Conservation (phyloP, 2,888 invertebrate genomes). For the Ichneumon xanthorius region DNA sequence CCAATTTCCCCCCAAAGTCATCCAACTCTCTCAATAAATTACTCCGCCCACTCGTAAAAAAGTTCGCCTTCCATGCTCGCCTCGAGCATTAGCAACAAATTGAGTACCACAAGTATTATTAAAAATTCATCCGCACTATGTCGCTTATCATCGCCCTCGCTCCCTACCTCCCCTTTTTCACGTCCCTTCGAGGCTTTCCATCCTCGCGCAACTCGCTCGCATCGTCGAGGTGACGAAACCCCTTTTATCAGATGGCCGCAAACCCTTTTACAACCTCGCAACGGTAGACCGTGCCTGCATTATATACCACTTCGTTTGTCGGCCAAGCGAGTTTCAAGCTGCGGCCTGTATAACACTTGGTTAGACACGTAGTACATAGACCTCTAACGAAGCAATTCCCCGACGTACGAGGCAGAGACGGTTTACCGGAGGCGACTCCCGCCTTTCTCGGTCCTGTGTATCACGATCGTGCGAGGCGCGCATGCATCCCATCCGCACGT, state of each 20-base stretch:
- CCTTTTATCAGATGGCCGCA: slow-evolving; percentile 41
- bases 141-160: slow-evolving; percentile 11
- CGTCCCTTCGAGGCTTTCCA: background rate
- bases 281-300: background rate
- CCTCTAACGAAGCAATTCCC: slow-evolving; percentile 56
- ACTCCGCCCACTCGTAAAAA: background rate
- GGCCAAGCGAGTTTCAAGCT: slow-evolving; percentile 1
- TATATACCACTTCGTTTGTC: slow-evolving; percentile 8
- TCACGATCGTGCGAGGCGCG: background rate
- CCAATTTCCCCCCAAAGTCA: background rate
- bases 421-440: background rate
- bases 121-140: slow-evolving; percentile 44
- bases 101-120: slow-evolving; percentile 46
- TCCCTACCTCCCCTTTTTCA: background rate
- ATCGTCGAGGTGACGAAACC: slow-evolving; percentile 23
- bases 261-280: slow-evolving; percentile 4
- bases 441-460: background rate
- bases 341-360: slow-evolving; percentile 11
- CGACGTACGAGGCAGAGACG: slow-evolving; percentile 7
- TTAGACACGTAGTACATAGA: slow-evolving; percentile 41
- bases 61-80: slow-evolving; percentile 21
- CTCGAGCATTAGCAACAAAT: background rate
- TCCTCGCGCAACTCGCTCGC: background rate
- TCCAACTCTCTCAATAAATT: slow-evolving; percentile 29
- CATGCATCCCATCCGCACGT: slow-evolving; percentile 20